Percentiles rank a stretch among this genome's conserved stretches.
phyloP scores from a whole-genome alignment of 2,797 vertebrate species.

The Anabacerthia variegaticeps region DNA sequence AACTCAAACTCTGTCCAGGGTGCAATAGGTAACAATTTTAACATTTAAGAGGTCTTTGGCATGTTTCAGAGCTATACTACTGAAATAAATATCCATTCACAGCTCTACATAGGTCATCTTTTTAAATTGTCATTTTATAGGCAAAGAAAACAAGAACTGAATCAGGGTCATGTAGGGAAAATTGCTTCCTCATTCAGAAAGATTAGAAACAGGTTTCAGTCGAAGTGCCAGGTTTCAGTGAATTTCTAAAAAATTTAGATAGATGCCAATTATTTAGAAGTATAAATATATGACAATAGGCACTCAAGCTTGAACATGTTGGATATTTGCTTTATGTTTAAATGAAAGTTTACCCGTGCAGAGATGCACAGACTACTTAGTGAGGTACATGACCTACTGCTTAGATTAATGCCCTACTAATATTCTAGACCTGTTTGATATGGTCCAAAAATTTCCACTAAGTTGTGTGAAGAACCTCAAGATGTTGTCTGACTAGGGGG shows the following conservation, averaged over 20 bases:
- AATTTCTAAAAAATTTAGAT: not conserved
- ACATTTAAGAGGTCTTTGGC: conserved; percentile 17
- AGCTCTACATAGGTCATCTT: conserved; percentile 24
- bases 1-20: conserved; percentile 32
- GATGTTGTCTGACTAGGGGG: not conserved
- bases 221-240: not conserved
- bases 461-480: not conserved
- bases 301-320: not conserved
- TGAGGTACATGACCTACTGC: not conserved
- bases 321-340: not conserved
- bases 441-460: not conserved
- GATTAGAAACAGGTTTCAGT: conserved; percentile 48
- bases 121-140: conserved; percentile 25
- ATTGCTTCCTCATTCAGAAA: conserved; percentile 44
- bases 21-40: conserved; percentile 44
- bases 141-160: conserved; percentile 42
- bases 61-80: conserved; percentile 31
- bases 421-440: not conserved
- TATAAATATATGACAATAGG: not conserved
- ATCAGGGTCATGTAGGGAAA: conserved; percentile 40
- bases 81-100: conserved; percentile 32
- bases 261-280: conserved; percentile 13
- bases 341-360: not conserved
- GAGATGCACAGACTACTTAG: not conserved
- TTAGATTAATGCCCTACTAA: not conserved